These are phyloP conservation scores for Baryphthengus martii DNA, from an alignment of 2,113 vertebrate species.

Conservation along the genomic window DNA sequence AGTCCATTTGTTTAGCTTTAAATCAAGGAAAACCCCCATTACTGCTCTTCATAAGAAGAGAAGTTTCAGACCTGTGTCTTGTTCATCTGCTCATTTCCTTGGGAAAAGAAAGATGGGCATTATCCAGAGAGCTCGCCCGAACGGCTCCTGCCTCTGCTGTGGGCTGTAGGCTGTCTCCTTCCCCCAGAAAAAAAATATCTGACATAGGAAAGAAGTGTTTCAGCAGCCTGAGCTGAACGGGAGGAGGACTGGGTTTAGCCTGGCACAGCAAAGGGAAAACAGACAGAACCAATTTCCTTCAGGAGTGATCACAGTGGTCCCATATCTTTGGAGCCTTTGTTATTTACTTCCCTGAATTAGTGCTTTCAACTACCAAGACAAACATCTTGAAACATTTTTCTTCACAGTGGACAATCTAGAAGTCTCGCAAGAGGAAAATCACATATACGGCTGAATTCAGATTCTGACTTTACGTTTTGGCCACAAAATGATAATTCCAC, in stretches of 20 bases:
- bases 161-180: background rate
- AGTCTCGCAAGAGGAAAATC: background rate
- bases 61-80: background rate
- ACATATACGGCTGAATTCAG: background rate
- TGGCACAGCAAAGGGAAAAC: background rate
- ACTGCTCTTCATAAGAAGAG: background rate
- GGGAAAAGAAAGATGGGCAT: background rate
- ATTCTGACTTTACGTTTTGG: background rate
- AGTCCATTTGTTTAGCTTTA: background rate
- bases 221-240: background rate
- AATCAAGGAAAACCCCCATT: background rate
- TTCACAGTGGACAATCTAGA: background rate
- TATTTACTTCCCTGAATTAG: background rate
- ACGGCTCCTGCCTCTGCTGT: background rate
- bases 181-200: background rate
- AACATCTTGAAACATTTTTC: background rate
- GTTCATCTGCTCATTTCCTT: background rate
- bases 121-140: background rate
- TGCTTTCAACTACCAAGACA: background rate
- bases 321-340: fast-evolving
- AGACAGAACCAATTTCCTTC: background rate
- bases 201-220: background rate
- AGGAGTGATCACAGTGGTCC: background rate
- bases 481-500: background rate
- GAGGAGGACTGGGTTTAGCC: background rate